Evolutionary conservation across 2,113 vertebrate species (phyloP), one percentile per base, ranked within the genome.

Genomic region (Chiloscyllium plagiosum): DNA sequence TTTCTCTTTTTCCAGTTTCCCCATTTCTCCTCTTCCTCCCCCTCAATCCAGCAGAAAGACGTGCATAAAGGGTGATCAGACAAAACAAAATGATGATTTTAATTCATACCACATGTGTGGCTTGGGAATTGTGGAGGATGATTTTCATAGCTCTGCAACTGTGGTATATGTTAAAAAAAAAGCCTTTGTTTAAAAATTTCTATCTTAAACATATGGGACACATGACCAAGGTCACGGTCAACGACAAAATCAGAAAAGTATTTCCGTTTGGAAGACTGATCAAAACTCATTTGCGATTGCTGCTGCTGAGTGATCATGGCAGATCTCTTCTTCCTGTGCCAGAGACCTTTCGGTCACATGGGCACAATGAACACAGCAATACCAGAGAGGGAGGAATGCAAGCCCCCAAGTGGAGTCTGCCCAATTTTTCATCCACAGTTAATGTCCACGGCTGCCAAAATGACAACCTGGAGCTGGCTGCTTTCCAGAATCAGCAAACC

Each of bases 81-180:
- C 68, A 69, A 95, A 72, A 72, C 93, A 95, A 70, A 95, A 95
- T 29, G 68, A 47, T 70, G 93, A 72, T 70, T 95, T 93, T 95
- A 95, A 95, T 95, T 47, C 68, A 72, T 72, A 69, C 93, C 93
- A 95, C 93, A 95, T 95, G 93, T 95, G 22, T 26, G 42, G 93
- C 42, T 72, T 95, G 42, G 66, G 93, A 95, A 95, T 8, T 72
- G 93, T 95, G 93, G 68, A 70, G 20, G 68, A 70, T 95, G 93
- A 50, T 95, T 93, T 95, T 95, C 93, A 95, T 95, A 95, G 61
- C 68, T 95, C 68, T 72, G 65, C 68, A 95, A 50, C 19, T 95
- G 68, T 50, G 66, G 68, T 95, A 50, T 72, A 22, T 69, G 24
- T 47, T 47, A 47, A 12, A 50, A 70, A 94, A 94, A 66, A 95